A percentile compares a stretch with the other conserved stretches of the same genome.
Evolutionary conservation across 2,113 vertebrate genomes (phyloP).

Genomic region (Neoarius graeffei): DNA sequence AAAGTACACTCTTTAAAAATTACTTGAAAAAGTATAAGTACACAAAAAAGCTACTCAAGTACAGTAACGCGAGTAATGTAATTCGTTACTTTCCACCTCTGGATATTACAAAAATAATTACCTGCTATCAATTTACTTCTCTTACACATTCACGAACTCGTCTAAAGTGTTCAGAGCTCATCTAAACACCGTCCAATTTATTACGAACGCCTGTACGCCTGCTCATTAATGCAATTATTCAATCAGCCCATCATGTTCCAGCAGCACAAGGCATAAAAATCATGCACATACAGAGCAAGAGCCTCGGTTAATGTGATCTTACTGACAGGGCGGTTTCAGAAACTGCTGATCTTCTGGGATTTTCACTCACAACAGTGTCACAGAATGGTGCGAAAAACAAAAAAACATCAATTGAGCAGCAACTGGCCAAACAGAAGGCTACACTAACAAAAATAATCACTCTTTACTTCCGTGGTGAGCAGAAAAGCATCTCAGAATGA

Average conservation of each 20-base stretch:
- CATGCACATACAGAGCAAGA: not conserved
- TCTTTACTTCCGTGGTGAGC: no score
- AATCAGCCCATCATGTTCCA: not conserved
- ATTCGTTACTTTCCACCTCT: no score
- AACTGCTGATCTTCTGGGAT: not conserved
- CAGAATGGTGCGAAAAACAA: not conserved
- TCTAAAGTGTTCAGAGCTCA: not conserved
- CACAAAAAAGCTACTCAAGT: no score
- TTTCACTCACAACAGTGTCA: not conserved
- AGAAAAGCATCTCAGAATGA: not conserved
- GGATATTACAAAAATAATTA: not conserved
- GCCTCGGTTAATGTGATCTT: not conserved
- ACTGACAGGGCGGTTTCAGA: not conserved
- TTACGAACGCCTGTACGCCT: not conserved
- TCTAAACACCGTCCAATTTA: not conserved
- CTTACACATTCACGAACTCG: not conserved
- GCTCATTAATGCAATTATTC: not conserved
- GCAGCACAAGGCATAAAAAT: not conserved
- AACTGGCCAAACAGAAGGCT: not conserved
- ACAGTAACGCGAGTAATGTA: no score
- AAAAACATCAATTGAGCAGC: not conserved
- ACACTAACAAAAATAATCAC: not conserved
- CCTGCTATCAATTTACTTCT: not conserved
- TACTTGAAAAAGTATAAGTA: no score
- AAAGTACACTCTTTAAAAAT: no score